Conservation (phyloP, 1,140 invertebrate genomes). For the Drosophila nasuta region DNA sequence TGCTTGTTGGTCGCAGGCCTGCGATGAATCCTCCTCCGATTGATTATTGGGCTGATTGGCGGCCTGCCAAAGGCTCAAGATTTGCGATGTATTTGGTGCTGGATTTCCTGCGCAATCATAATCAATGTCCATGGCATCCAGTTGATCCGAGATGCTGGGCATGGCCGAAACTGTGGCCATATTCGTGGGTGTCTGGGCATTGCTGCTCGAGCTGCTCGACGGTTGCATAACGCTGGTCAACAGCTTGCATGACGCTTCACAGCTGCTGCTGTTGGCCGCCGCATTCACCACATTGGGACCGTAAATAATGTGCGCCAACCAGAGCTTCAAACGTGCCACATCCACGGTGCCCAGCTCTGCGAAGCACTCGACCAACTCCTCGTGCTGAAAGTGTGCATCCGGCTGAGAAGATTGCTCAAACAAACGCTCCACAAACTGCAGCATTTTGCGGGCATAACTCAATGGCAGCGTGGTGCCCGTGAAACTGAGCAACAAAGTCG, state of each 20-base stretch:
- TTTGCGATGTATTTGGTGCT: slow-evolving; percentile 78
- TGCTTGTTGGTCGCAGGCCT: slow-evolving; percentile 62
- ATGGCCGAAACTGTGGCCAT: slow-evolving; percentile 84
- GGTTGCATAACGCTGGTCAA: slow-evolving; percentile 72
- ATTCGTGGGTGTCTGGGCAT: slow-evolving; percentile 84
- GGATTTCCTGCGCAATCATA: slow-evolving; percentile 77
- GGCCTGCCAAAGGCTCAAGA: slow-evolving; percentile 72
- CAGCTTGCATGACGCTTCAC: slow-evolving; percentile 65
- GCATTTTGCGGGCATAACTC: slow-evolving; percentile 90
- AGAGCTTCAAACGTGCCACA: slow-evolving; percentile 88
- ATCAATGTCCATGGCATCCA: slow-evolving; percentile 84
- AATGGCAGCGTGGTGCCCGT: slow-evolving; percentile 89
- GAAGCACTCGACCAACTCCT: slow-evolving; percentile 89
- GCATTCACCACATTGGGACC: slow-evolving; percentile 84
- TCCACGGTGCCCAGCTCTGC: slow-evolving; percentile 89
- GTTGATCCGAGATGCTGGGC: slow-evolving; percentile 83
- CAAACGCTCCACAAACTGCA: slow-evolving; percentile 93
- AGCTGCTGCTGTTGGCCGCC: slow-evolving; percentile 49
- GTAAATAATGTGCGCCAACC: slow-evolving; percentile 89
- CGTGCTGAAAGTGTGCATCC: slow-evolving; percentile 87
- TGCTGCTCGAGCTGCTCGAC: slow-evolving; percentile 84
- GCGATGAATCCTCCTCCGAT: slow-evolving; percentile 69
- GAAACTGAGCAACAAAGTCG: slow-evolving; percentile 91
- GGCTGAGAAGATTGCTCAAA: slow-evolving; percentile 89
- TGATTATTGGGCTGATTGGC: slow-evolving; percentile 60